phyloP scores from a whole-genome alignment of 2,888 invertebrate genomes.

The Lordiphosa fenestrarum region DNA sequence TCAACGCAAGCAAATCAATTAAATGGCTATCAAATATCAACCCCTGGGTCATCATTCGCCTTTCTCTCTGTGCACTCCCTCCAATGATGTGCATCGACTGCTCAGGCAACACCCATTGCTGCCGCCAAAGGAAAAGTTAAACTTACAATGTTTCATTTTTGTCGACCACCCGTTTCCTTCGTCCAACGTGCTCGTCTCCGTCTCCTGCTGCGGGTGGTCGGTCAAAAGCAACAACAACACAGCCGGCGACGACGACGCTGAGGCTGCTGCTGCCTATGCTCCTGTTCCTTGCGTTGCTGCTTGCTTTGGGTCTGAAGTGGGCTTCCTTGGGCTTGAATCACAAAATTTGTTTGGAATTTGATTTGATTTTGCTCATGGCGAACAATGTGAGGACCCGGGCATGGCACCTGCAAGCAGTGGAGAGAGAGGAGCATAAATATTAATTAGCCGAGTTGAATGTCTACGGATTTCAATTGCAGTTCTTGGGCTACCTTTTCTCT shows the following conservation, averaged over 20 bases:
- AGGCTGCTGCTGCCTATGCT: too few relatives aligned
- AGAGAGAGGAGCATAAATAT: constrained; percentile 10
- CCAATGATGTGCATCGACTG: too few relatives aligned
- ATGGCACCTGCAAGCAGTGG: constrained; percentile 4
- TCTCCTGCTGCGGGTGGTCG: background rate
- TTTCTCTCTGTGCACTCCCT: too few relatives aligned
- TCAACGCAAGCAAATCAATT: too few relatives aligned
- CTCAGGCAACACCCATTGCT: too few relatives aligned
- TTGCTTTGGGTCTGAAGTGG: background rate
- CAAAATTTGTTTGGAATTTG: constrained; percentile 9
- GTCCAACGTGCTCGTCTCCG: background rate
- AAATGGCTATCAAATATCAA: too few relatives aligned
- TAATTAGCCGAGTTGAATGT: constrained; percentile 7
- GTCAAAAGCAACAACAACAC: too few relatives aligned
- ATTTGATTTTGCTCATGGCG: constrained; percentile 2
- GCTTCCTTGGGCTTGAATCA: background rate
- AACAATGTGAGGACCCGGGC: constrained; percentile 1
- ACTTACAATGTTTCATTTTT: too few relatives aligned
- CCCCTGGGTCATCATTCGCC: too few relatives aligned
- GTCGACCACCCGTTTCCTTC: constrained; percentile 3
- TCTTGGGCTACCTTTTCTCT: constrained; percentile 17
- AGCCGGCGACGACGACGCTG: too few relatives aligned
- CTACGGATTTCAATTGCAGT: constrained; percentile 11
- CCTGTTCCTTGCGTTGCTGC: too few relatives aligned
- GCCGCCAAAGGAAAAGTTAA: too few relatives aligned